Base-by-base conservation (phyloP, 2,113 vertebrate genomes). In the Circaetus cinerascens region DNA sequence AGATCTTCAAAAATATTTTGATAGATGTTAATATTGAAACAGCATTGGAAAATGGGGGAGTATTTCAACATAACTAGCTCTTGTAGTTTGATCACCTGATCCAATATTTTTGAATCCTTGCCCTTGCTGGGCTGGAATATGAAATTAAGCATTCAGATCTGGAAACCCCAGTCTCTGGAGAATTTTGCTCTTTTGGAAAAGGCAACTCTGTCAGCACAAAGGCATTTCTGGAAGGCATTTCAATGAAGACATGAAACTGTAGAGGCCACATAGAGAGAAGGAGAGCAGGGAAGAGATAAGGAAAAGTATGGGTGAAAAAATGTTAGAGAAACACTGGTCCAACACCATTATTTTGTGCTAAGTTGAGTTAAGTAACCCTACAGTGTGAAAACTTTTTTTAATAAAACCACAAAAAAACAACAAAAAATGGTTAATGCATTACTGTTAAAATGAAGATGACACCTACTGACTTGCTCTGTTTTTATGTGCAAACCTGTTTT, bases 111-210 rank as follows among this genome's bases (percentile, higher is more conserved):
- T 78, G 86, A 97, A 90, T 97, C 95, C 80, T 87, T 93, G 95
- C 96, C 92, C 96, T 97, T 95, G 89, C 66, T 71, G 94, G 96
- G 92, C 43, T 30, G 89, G 97, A 92, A 96, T 90, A 95, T 90
- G 92, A 97, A 98, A 98, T 97, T 93, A 98, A 97, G 91, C 92
- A 98, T 97, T 97, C 98, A 96, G 97, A 96, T 96, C 97, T 89
- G 95, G 96, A 98, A 97, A 93, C 92, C 46, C 74, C 3, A 3
- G 26, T 93, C 96, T 94, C 97, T 32, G 1, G 87, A 94, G 98
- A 87, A 72, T 93, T 96, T 92, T 45, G 57, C 91, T 97, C 95
- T 94, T 97, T 96, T 96, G 96, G 97, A 98, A 97, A 97, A 92
- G 71, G 89, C 91, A 92, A 95, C 92, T 97, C 92, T 96, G 93